These are phyloP conservation scores for Galago senegalensis DNA, from an alignment of 2,797 vertebrate genomes.

Conservation along the genomic window DNA sequence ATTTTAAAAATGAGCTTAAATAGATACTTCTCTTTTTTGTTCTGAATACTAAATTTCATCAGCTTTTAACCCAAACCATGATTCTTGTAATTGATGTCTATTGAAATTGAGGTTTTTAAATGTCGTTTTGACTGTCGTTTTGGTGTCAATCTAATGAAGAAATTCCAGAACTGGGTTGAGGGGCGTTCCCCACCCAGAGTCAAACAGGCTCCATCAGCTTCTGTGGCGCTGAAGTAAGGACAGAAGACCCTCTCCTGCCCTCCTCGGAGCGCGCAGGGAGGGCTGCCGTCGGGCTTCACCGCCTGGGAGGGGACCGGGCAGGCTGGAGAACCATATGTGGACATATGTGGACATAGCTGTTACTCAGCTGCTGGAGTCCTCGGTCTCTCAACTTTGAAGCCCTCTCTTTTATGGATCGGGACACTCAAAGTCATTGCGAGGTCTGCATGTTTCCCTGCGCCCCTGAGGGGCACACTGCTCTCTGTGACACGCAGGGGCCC, in stretches of 20 bases:
- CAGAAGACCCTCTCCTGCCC: background rate
- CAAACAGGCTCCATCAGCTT: background rate
- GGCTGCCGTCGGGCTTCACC: background rate
- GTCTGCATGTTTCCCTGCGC: background rate
- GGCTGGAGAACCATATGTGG: fast-evolving
- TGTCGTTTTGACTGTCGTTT: background rate
- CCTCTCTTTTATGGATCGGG: background rate
- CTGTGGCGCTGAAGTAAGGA: fast-evolving
- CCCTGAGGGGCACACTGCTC: background rate
- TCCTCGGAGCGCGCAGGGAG: too few relatives aligned
- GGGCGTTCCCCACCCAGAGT: background rate
- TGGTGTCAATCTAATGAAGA: background rate
- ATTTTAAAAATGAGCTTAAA: slow-evolving; percentile 12
- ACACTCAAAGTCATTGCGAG: background rate
- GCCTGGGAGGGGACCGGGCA: background rate
- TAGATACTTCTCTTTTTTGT: background rate
- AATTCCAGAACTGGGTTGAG: background rate
- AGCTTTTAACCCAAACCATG: background rate
- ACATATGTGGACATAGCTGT: fast-evolving
- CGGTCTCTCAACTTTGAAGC: background rate
- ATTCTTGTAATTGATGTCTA: background rate
- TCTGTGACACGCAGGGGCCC: background rate
- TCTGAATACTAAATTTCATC: background rate
- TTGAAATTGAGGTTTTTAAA: background rate
- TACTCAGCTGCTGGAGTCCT: background rate